Evolutionary conservation across 2,113 vertebrate genomes (phyloP).

Genomic region (Otus sunia): DNA sequence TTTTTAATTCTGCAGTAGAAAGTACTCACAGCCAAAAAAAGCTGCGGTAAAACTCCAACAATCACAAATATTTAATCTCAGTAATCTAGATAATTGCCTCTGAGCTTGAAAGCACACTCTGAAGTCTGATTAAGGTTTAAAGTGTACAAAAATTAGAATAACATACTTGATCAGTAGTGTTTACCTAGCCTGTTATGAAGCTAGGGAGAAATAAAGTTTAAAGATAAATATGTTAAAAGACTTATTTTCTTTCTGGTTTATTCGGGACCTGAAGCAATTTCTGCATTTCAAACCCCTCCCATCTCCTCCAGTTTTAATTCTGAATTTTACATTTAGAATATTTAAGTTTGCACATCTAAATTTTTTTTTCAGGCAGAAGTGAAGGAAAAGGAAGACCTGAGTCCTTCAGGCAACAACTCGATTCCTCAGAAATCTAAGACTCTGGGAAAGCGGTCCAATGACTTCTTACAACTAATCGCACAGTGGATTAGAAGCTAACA

Average conservation of each 20-base stretch:
- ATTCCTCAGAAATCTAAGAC: background rate
- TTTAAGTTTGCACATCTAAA: background rate
- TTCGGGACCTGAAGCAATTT: background rate
- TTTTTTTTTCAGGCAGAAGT: background rate
- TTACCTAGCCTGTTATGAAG: background rate
- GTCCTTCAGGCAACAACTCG: background rate
- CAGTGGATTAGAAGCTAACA: background rate
- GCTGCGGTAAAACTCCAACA: background rate
- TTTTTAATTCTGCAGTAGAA: background rate
- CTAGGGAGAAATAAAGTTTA: background rate
- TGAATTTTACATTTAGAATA: background rate
- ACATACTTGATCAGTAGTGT: background rate
- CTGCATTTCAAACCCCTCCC: background rate
- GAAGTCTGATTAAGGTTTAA: background rate
- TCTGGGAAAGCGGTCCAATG: background rate
- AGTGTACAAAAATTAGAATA: slow-evolving; percentile 5
- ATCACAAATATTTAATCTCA: slow-evolving; percentile 25
- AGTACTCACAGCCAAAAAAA: background rate
- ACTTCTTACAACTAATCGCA: background rate
- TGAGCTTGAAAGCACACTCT: background rate
- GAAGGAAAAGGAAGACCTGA: background rate
- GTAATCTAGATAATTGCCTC: slow-evolving; percentile 6
- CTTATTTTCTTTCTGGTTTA: background rate
- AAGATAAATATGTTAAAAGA: background rate
- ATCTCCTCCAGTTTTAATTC: background rate